A percentile compares a stretch with the other conserved stretches of the same genome.
phyloP scores from a whole-genome alignment of 2,888 invertebrate genomes.

The Tholera decimalis region DNA sequence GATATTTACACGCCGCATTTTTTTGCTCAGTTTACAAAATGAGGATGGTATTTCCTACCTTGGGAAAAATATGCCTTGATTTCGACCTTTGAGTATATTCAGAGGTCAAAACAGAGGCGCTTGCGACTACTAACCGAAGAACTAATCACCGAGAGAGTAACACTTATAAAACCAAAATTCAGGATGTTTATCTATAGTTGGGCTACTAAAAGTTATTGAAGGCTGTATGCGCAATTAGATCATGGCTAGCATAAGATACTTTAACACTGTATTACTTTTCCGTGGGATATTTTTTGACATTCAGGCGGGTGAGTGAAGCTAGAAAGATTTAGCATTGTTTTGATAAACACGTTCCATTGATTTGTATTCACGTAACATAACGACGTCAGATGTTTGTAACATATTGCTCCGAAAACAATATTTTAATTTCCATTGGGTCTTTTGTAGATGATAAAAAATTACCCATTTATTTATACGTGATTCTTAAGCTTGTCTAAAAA shows the following conservation, averaged over 20 bases:
- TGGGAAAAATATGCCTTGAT: too few relatives aligned
- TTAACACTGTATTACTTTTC: neutral
- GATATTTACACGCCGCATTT: too few relatives aligned
- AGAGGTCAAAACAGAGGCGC: too few relatives aligned
- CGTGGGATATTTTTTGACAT: neutral
- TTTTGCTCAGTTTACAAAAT: too few relatives aligned
- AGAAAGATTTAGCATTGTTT: neutral
- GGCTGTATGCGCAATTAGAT: too few relatives aligned
- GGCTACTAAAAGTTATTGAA: too few relatives aligned
- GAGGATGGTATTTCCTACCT: too few relatives aligned
- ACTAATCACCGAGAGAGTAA: neutral
- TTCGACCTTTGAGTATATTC: too few relatives aligned
- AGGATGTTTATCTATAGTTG: neutral
- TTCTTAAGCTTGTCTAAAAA: neutral
- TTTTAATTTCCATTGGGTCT: neutral
- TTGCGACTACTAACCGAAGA: too few relatives aligned
- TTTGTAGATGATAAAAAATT: neutral
- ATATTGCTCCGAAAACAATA: conserved; percentile 10
- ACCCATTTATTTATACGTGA: neutral
- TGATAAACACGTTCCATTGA: neutral
- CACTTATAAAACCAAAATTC: neutral
- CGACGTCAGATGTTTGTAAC: conserved; percentile 1
- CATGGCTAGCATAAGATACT: too few relatives aligned
- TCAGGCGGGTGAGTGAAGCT: neutral
- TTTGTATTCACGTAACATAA: conserved; percentile 20